A percentile compares a stretch with the other conserved stretches of the same genome.
These are phyloP conservation scores for Phrynocephalus guinanensis DNA, from an alignment of 2,797 vertebrate species.

Conservation along the genomic window DNA sequence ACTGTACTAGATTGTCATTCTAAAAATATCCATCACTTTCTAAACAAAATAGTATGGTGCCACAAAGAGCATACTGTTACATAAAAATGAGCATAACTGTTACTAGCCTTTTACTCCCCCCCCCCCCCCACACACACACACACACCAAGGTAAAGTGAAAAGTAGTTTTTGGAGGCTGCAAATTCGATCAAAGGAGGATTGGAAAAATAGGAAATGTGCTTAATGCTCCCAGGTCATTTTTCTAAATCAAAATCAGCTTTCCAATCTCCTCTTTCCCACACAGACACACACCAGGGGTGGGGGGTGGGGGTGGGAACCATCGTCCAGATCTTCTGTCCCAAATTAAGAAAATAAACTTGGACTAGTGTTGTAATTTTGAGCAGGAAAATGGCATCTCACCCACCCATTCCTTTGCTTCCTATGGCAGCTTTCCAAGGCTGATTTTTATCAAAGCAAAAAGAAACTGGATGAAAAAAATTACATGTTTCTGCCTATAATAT, in stretches of 20 bases:
- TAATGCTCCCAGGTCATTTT: not conserved
- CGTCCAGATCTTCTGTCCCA: no score
- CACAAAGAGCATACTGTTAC: not conserved
- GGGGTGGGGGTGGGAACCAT: not conserved
- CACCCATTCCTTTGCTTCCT: not conserved
- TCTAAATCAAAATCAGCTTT: not conserved
- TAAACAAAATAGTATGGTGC: not conserved
- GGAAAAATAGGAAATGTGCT: not conserved
- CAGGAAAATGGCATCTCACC: not conserved
- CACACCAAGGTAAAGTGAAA: not conserved
- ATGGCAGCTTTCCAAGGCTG: not conserved
- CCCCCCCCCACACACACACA: no score
- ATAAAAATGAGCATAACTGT: not conserved
- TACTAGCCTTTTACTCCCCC: no score
- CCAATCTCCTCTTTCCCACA: not conserved
- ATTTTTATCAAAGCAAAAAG: no score
- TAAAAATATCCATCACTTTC: not conserved
- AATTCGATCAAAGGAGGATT: not conserved
- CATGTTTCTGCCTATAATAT: not conserved
- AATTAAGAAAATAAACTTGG: not conserved
- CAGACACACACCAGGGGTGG: not conserved
- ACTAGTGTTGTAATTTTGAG: not conserved
- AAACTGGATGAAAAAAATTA: not conserved
- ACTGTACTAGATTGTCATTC: no score
- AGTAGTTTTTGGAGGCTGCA: not conserved